phyloP scores from a whole-genome alignment of 2,113 vertebrate genomes.

The Neolamprologus falcicula region DNA sequence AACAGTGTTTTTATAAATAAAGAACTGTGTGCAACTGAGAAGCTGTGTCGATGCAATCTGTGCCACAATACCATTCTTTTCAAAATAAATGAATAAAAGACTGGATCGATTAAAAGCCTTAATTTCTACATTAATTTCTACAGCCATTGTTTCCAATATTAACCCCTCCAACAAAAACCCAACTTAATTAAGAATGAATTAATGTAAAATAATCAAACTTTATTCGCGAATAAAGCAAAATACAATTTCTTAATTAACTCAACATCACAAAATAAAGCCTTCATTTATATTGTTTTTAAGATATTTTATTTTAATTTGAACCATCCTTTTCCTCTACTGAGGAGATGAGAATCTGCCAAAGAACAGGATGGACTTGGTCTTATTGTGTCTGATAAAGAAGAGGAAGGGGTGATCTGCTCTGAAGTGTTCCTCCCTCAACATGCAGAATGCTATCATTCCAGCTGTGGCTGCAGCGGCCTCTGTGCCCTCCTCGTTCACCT shows the following conservation, averaged over 20 bases:
- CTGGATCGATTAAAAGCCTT: not conserved
- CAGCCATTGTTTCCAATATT: not conserved
- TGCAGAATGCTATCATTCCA: not conserved
- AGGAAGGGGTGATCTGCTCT: conserved; percentile 83
- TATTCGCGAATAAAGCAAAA: not conserved
- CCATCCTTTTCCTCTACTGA: not conserved
- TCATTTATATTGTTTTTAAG: not conserved
- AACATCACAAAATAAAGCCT: not conserved
- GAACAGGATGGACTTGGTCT: not conserved
- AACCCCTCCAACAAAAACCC: not conserved
- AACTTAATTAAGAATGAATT: not conserved
- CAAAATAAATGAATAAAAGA: not conserved
- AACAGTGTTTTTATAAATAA: not conserved
- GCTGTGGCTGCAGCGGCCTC: conserved; percentile 89
- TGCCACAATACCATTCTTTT: not conserved
- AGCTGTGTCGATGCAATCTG: not conserved
- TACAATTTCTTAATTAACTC: not conserved
- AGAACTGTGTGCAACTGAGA: not conserved
- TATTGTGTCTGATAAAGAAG: not conserved
- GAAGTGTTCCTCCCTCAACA: conserved; percentile 43
- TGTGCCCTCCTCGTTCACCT: conserved; percentile 94
- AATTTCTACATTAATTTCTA: not conserved
- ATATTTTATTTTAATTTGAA: not conserved
- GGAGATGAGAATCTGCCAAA: not conserved
- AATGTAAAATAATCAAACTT: not conserved